phyloP scores from a whole-genome alignment of 2,888 invertebrate species.

The Chrysolina oricalcia region DNA sequence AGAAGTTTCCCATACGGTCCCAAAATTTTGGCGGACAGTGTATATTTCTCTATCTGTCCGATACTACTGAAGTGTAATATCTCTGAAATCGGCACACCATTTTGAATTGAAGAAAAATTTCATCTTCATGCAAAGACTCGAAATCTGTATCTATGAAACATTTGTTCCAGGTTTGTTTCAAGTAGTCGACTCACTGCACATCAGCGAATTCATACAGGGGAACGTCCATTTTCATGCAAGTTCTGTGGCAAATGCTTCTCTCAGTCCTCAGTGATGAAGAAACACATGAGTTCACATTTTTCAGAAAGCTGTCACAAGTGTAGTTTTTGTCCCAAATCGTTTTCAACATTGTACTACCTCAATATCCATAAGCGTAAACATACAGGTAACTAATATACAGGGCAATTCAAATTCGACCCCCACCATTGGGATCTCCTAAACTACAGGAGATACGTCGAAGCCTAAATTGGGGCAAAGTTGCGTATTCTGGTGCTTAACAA shows the following conservation, averaged over 20 bases:
- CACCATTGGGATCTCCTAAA: too few relatives aligned
- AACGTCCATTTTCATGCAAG: constrained; percentile 61
- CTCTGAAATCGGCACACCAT: too few relatives aligned
- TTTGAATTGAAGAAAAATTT: too few relatives aligned
- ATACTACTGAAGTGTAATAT: too few relatives aligned
- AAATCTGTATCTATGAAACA: background rate
- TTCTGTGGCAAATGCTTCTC: constrained; percentile 62
- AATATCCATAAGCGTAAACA: constrained; percentile 61
- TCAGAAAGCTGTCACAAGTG: constrained; percentile 60
- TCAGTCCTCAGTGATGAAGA: constrained; percentile 59
- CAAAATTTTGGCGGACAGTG: too few relatives aligned
- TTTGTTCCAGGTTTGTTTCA: constrained; percentile 63
- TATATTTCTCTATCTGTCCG: too few relatives aligned
- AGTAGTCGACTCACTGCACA: constrained; percentile 62
- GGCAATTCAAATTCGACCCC: too few relatives aligned
- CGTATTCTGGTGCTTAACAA: too few relatives aligned
- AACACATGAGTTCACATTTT: constrained; percentile 61
- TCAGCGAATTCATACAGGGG: constrained; percentile 61
- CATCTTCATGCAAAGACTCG: too few relatives aligned
- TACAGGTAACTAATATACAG: constrained; percentile 52
- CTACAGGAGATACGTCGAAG: too few relatives aligned
- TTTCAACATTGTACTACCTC: constrained; percentile 60
- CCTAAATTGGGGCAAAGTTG: too few relatives aligned
- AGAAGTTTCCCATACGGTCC: too few relatives aligned
- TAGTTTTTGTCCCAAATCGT: constrained; percentile 60